These are phyloP conservation scores for Microhierax caerulescens DNA, from an alignment of 2,797 vertebrate genomes.

Conservation along the genomic window DNA sequence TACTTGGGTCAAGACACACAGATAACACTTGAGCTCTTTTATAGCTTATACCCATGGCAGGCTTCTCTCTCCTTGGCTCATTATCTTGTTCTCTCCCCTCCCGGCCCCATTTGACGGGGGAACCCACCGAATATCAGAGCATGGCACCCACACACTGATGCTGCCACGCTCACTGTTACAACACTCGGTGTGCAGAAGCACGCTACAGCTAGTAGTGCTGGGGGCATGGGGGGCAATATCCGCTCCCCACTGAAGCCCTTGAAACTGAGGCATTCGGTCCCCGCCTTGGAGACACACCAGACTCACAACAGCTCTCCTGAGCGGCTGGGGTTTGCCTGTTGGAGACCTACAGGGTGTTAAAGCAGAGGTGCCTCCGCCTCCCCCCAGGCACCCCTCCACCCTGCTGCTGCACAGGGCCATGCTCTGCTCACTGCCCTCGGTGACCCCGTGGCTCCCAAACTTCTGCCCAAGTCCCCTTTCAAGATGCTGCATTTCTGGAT, in stretches of 20 bases:
- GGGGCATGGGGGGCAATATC: neutral
- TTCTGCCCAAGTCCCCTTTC: neutral
- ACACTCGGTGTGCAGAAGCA: neutral
- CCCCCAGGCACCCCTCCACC: rapidly evolving
- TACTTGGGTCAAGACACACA: conserved; percentile 13
- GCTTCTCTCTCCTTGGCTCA: conserved; percentile 24
- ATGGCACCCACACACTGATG: neutral
- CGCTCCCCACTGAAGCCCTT: neutral
- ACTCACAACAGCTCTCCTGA: neutral
- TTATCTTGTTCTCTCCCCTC: conserved; percentile 3
- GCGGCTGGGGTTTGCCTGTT: neutral
- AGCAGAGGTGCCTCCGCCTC: rapidly evolving
- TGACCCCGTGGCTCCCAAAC: neutral
- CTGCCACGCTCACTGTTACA: neutral
- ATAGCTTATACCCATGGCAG: neutral
- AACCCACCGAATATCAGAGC: neutral
- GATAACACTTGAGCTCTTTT: conserved; percentile 53
- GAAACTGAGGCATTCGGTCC: neutral
- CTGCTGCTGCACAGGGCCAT: neutral
- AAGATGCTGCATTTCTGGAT: neutral
- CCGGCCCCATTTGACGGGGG: neutral
- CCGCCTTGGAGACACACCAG: neutral
- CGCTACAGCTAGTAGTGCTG: neutral
- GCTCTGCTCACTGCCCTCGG: neutral
- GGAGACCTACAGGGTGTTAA: neutral